Evolutionary conservation across 2,888 invertebrate genomes (phyloP).

Genomic region (Phymatocera aterrima): DNA sequence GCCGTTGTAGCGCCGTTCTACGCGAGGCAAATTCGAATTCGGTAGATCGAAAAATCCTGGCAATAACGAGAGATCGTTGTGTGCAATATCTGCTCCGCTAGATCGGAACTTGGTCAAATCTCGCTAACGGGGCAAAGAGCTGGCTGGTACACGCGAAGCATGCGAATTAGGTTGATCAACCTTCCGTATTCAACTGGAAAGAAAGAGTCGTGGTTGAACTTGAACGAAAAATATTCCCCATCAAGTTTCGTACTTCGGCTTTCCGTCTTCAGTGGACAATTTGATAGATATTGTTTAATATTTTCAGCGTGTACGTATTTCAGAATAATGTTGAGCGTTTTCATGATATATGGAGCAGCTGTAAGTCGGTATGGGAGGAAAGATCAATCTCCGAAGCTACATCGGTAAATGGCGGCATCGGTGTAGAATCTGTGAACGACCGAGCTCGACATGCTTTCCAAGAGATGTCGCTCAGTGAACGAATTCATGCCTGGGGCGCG

Average conservation of each 20-base stretch:
- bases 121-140: neutral
- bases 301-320: no score
- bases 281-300: no score
- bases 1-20: neutral
- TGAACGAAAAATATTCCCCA: no score
- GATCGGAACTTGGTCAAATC: constrained; percentile 31
- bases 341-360: no score
- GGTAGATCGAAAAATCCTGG: no score
- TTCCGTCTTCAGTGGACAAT: no score
- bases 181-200: no score
- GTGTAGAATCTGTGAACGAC: constrained; percentile 4
- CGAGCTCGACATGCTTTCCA: neutral
- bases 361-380: neutral
- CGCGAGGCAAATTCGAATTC: neutral
- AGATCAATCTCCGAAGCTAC: neutral
- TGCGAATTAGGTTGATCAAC: no score
- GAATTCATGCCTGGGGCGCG: neutral
- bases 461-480: constrained; percentile 24
- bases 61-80: constrained; percentile 33
- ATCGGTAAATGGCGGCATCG: constrained; percentile 27
- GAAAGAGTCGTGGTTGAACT: no score
- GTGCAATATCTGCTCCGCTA: constrained; percentile 15
- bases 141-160: neutral
- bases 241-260: no score
- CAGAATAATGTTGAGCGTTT: no score